These are phyloP conservation scores for Esox lucius DNA, from an alignment of 2,797 vertebrate genomes.

Conservation along the genomic window DNA sequence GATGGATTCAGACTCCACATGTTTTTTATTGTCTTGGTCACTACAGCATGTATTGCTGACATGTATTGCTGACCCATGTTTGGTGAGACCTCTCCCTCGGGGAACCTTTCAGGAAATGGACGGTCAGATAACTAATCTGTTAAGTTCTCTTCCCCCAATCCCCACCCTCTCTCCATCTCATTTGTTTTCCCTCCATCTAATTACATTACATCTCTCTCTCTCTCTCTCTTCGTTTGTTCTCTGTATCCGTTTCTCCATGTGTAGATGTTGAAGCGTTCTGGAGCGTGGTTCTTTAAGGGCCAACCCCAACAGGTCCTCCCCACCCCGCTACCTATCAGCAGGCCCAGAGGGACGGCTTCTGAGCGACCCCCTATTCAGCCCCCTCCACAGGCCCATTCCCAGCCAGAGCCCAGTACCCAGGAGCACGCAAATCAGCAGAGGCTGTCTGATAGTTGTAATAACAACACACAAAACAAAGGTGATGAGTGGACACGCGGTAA, in stretches of 20 bases:
- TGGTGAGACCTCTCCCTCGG: background rate
- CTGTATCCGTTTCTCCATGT: constrained; percentile 1
- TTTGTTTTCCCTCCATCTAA: background rate
- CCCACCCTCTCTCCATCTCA: background rate
- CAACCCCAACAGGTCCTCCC: constrained; percentile 84
- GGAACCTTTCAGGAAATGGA: background rate
- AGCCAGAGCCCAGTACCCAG: background rate
- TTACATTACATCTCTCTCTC: background rate
- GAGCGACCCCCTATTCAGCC: constrained; percentile 17
- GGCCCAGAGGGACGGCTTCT: constrained; percentile 56
- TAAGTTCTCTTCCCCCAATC: background rate
- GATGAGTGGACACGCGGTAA: background rate
- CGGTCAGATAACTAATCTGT: background rate
- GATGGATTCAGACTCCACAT: background rate
- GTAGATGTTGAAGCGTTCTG: constrained; percentile 92
- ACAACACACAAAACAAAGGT: background rate
- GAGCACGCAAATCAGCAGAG: background rate
- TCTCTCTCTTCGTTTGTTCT: background rate
- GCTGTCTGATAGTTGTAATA: background rate
- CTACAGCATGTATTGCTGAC: background rate
- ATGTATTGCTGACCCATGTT: background rate
- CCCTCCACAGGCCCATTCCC: constrained; percentile 41
- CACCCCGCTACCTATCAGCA: constrained; percentile 79
- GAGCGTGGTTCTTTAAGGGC: constrained; percentile 97
- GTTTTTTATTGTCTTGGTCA: background rate